Conservation (phyloP, 2,113 vertebrate genomes). For the Lota lota region DNA sequence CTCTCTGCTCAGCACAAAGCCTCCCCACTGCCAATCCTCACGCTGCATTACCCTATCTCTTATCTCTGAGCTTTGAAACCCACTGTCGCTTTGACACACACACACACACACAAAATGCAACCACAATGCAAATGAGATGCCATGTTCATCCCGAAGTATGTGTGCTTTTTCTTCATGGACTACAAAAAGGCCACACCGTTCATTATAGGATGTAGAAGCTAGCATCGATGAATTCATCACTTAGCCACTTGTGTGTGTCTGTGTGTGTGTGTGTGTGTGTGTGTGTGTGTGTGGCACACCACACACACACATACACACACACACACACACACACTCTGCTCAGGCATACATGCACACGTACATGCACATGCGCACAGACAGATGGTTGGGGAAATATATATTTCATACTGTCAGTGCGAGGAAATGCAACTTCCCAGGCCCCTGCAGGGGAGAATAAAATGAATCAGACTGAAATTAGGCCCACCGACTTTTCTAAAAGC, state of each 20-base stretch:
- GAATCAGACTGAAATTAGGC: constrained; percentile 30
- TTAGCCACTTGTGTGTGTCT: constrained; percentile 37
- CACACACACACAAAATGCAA: too few species aligned
- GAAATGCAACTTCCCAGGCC: constrained; percentile 1
- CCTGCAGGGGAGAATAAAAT: constrained; percentile 33
- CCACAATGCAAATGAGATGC: constrained; percentile 43
- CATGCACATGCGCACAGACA: too few species aligned
- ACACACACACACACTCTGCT: too few species aligned
- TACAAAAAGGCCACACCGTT: constrained; percentile 33
- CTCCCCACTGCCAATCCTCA: constrained; percentile 50
- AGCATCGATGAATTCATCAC: constrained; percentile 54
- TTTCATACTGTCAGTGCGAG: too few species aligned
- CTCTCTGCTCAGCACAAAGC: constrained; percentile 43
- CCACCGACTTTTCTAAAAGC: constrained; percentile 2
- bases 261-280: too few species aligned
- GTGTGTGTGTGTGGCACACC: too few species aligned
- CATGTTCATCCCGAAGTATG: constrained; percentile 6
- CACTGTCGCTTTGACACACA: constrained; percentile 25
- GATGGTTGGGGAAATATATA: too few species aligned
- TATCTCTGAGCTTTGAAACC: constrained; percentile 44
- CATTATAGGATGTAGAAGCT: constrained; percentile 48
- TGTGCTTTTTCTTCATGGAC: constrained; percentile 13
- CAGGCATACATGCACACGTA: too few species aligned
- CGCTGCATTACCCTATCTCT: constrained; percentile 27
- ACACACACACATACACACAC: too few species aligned